Evolutionary conservation across 2,888 invertebrate species (phyloP).

Genomic region (Macaria liturata): DNA sequence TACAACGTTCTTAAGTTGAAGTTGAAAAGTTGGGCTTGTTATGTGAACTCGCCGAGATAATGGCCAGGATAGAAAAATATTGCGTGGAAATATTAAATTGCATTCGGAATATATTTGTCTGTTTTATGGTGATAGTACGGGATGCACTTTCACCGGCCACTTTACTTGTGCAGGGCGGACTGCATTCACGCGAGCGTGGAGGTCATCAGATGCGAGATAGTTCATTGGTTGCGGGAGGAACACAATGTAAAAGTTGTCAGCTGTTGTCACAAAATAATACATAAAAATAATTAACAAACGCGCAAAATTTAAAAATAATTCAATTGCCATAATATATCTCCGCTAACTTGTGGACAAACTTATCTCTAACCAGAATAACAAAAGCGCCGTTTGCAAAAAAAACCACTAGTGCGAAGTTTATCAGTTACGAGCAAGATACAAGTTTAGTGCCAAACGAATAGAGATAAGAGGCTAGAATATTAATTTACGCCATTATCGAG

Average conservation of each 20-base stretch:
- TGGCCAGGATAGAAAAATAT: conserved; percentile 38
- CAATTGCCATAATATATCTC: too few relatives aligned
- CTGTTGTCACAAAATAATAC: too few relatives aligned
- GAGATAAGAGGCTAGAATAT: conserved; percentile 15
- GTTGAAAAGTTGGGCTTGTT: conserved; percentile 73
- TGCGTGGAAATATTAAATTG: conserved; percentile 35
- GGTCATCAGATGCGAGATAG: too few relatives aligned
- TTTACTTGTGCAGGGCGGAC: neutral
- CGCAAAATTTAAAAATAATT: too few relatives aligned
- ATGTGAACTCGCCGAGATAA: conserved; percentile 45
- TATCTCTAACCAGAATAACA: too few relatives aligned
- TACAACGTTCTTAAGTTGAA: conserved; percentile 71
- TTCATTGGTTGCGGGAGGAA: too few relatives aligned
- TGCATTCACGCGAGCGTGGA: conserved; percentile 5
- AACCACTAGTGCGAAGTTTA: conserved; percentile 4
- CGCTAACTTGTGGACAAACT: too few relatives aligned
- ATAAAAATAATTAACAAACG: too few relatives aligned
- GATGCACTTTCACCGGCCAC: neutral
- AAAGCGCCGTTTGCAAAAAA: too few relatives aligned
- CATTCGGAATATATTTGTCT: conserved; percentile 29
- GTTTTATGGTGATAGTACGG: conserved; percentile 11
- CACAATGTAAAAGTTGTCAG: too few relatives aligned
- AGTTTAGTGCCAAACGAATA: conserved; percentile 9
- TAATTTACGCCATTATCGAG: conserved; percentile 21
- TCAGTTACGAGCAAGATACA: conserved; percentile 2